A percentile compares a stretch with the other conserved stretches of the same genome.
Conservation (phyloP, 2,888 invertebrate species). For the Sesamia inferens region DNA sequence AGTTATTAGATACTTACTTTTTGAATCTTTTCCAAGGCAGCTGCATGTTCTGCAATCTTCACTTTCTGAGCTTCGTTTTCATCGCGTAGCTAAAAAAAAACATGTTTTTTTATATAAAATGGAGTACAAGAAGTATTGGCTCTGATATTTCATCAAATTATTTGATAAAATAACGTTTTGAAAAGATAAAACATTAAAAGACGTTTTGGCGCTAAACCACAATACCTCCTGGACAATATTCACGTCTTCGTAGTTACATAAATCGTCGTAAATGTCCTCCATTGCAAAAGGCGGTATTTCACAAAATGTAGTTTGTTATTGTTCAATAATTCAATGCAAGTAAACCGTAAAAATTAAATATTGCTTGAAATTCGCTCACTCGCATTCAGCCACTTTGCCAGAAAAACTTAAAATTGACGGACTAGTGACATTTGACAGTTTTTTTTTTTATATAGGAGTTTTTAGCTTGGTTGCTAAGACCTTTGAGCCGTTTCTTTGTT, state of each 20-base stretch:
- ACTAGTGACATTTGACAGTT: neutral
- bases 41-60: slow-evolving; percentile 76
- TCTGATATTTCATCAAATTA: neutral
- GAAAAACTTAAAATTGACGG: neutral
- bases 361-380: neutral
- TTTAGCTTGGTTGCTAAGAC: no score
- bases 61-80: slow-evolving; percentile 80
- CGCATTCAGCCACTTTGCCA: neutral
- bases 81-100: slow-evolving; percentile 72
- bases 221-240: slow-evolving; percentile 77
- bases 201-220: slow-evolving; percentile 82
- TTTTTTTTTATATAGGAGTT: no score
- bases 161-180: neutral
- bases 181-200: slow-evolving; percentile 32
- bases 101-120: neutral
- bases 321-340: neutral
- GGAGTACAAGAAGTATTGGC: neutral
- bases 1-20: slow-evolving; percentile 75
- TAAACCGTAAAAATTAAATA: neutral
- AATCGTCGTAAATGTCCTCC: slow-evolving; percentile 81
- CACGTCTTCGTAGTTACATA: slow-evolving; percentile 83
- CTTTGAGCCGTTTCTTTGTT: no score
- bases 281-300: slow-evolving; percentile 58
- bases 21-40: slow-evolving; percentile 76
- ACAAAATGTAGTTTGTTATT: neutral